Base-by-base conservation (phyloP, 2,113 vertebrate genomes). In the Bambusicola thoracicus region DNA sequence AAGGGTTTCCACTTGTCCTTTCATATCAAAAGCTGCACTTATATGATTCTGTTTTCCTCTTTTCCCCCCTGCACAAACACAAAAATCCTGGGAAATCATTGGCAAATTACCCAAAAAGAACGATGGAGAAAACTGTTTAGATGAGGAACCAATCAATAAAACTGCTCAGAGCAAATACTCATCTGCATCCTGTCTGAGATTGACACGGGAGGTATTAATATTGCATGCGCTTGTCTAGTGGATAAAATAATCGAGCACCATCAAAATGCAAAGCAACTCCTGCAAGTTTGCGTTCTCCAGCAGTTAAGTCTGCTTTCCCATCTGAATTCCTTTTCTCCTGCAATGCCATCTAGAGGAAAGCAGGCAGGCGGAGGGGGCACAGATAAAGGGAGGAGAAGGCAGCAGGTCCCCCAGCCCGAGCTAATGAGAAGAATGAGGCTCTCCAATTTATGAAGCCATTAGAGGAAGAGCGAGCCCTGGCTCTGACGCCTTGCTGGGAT, bases 321-420 rank as follows among this genome's bases (percentile, higher is more conserved):
- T 51, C 15, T 2, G 73, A 90, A 86, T 94, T 95, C 87, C 81
- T 41, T 95, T 96, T 96, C 90, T 95, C 93, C 94, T 96, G 86
- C 77, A 95, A 95, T 92, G 94, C 95, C 95, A 95, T 85, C 95
- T 97, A 97, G 93, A 95, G 95, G 95, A 96, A 86, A 48, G 30
- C 76, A 22, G 72, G 13, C 40, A 44, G 79, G 76, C 13, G 20
- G 66, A 82, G 85, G 48, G 56, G 83, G 73, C 67, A 78, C 70
- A 70, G 82, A 46, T 11, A 58, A 27, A 81, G 30, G 69, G 15
- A 32, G 18, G 70, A 38, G 53, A 11, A 18, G 34, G 69, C 1
- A 0, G 22, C 32, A 3, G 72, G 61, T 41, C 32, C 59, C 61
- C 40, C 53, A 40, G 38, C 44, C 22, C 79, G 29, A 7, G 36